Base-by-base conservation (phyloP, 2,113 vertebrate species). In the Orcinus orca region DNA sequence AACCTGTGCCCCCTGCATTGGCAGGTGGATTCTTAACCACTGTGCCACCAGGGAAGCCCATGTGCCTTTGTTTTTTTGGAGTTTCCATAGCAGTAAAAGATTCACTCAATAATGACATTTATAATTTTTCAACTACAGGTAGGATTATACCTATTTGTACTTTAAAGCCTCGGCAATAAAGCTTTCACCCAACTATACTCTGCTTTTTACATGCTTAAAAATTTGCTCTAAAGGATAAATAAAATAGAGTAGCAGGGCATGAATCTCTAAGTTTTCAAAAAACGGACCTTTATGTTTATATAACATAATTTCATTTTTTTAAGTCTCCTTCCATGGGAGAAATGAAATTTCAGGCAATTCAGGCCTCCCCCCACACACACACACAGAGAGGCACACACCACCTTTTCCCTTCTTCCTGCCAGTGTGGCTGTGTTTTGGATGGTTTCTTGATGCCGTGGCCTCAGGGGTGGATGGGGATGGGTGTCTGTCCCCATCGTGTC, bases 51-150 rank as follows among this genome's bases (percentile, higher is more conserved):
- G 53, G 53, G 53, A 53, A 53, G 15, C 53, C 53, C 53, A 53
- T 53, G 53, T 53, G 15, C 53, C 53, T 53, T 53, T 53, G 15
- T 53, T 17, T 53, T 53, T 53, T 18, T 53, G 53, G 1, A 65
- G 62, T 77, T 94, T 80, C 84, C 71, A 77, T n/a, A 53, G 92
- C 44, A 92, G 88, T 80, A 88, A 94, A 97, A 97, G 63, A 96
- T 36, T 60, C 81, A 81, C 26, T 97, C 83, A 74, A 33, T 85
- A 79, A 67, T 60, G 53, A n/a, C 65, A 67, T 82, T 89, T 89
- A 65, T 13, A 86, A 33, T 85, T 96, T 94, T 76, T 60, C 41
- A 94, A 33, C 36, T 76, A 86, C 38, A 89, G 23, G 74, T 89
- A 33, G 26, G 38, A 86, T 94, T 81, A 76, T 29, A 90, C 76